Evolutionary conservation across 1,140 invertebrate species (phyloP).

Genomic region (Phortica variegata): DNA sequence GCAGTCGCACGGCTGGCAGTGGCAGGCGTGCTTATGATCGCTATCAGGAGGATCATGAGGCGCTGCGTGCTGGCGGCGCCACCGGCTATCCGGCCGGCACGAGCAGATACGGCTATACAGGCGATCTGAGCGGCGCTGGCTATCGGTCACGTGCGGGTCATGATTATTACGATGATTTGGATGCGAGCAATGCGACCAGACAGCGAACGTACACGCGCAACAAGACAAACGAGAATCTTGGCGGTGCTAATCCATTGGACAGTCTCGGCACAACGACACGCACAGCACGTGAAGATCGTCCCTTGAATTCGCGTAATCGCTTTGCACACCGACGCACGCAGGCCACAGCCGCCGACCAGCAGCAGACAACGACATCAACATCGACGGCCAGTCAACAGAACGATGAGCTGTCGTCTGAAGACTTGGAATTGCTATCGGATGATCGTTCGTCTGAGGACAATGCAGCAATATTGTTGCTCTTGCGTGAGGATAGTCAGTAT

Average conservation of each 20-base stretch:
- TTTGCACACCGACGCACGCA: constrained; percentile 38
- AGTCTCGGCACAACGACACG: not conserved
- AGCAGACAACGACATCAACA: no score
- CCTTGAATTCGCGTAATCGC: constrained; percentile 34
- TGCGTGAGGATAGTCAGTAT: constrained; percentile 59
- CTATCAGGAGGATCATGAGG: constrained; percentile 33
- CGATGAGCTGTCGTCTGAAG: constrained; percentile 37
- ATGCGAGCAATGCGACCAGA: constrained; percentile 14
- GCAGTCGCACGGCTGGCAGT: no score
- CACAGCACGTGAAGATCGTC: constrained; percentile 12
- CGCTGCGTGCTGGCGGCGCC: constrained; percentile 37
- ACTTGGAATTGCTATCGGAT: constrained; percentile 40
- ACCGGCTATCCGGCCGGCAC: constrained; percentile 30
- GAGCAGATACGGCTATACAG: not conserved
- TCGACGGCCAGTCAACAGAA: constrained; percentile 4
- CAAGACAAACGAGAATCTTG: constrained; percentile 30
- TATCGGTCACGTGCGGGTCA: constrained; percentile 19
- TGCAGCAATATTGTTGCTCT: constrained; percentile 43
- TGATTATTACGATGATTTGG: constrained; percentile 13
- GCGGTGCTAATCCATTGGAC: constrained; percentile 15
- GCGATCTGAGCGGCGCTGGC: constrained; percentile 1
- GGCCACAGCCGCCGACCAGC: constrained; percentile 9
- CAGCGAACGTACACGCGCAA: constrained; percentile 32
- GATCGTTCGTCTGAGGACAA: constrained; percentile 53
- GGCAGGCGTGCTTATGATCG: constrained; percentile 11